Percentiles rank a stretch among this genome's conserved stretches.
phyloP scores from a whole-genome alignment of 2,113 vertebrate genomes.

The Xiphophorus couchianus region DNA sequence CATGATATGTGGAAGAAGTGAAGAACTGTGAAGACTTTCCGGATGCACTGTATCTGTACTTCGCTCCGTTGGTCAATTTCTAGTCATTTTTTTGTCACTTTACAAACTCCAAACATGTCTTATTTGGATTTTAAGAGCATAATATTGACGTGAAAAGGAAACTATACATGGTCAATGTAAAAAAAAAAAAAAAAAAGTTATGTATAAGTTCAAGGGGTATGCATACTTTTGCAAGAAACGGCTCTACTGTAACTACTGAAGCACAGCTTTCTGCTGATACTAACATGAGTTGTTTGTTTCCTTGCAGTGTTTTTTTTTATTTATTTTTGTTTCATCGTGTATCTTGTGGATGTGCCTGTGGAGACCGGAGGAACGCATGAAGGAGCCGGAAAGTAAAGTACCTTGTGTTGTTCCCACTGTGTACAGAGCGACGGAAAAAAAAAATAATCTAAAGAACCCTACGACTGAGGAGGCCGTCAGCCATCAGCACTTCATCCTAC shows the following conservation, averaged over 20 bases:
- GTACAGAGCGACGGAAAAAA: conserved; percentile 45
- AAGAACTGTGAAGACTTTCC: no score
- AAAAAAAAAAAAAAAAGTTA: no score
- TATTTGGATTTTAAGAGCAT: not conserved
- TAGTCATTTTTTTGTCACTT: not conserved
- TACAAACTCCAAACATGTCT: not conserved
- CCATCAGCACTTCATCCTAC: conserved; percentile 56
- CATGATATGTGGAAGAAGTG: no score
- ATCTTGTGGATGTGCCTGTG: conserved; percentile 39
- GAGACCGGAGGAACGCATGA: conserved; percentile 48
- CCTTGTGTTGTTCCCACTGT: conserved; percentile 43
- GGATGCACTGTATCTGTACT: no score
- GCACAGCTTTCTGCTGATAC: conserved; percentile 1
- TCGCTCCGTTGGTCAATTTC: no score
- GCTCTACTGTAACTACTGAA: not conserved
- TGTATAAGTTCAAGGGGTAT: not conserved
- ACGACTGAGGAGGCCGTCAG: conserved; percentile 66
- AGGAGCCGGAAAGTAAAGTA: conserved; percentile 35
- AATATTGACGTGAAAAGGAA: not conserved
- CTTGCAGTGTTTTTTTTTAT: conserved; percentile 40
- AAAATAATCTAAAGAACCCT: conserved; percentile 61
- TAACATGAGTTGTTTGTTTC: conserved; percentile 39
- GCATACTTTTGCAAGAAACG: not conserved
- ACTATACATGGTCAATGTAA: not conserved
- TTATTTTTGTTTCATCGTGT: conserved; percentile 29